phyloP scores from a whole-genome alignment of 2,888 invertebrate genomes.

The Tetragnatha montana region DNA sequence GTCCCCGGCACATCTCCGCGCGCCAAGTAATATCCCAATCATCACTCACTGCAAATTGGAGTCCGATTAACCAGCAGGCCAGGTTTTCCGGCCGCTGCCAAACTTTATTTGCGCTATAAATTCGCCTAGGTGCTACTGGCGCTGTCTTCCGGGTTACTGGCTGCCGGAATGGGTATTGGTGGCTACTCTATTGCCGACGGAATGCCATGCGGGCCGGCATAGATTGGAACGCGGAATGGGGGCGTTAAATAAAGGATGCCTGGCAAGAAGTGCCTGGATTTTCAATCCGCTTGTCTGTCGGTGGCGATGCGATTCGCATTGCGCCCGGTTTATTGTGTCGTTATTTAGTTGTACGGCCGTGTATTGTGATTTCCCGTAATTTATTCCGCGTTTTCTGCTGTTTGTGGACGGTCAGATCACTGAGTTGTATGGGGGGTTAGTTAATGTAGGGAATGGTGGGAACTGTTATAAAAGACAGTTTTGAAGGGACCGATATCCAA shows the following conservation, averaged over 20 bases:
- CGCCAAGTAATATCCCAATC: slow-evolving; percentile 55
- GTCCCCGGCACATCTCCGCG: slow-evolving; percentile 9
- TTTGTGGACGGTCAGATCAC: too few relatives aligned
- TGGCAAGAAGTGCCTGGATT: too few relatives aligned
- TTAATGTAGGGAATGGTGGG: too few relatives aligned
- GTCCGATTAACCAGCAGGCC: slow-evolving; percentile 55
- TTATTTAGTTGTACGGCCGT: too few relatives aligned
- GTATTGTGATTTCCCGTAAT: too few relatives aligned
- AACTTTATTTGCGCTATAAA: slow-evolving; percentile 67
- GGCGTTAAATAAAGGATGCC: neutral
- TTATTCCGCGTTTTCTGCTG: too few relatives aligned
- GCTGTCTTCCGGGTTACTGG: neutral
- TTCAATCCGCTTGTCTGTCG: too few relatives aligned
- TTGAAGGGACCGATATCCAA: too few relatives aligned
- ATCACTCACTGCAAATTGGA: slow-evolving; percentile 67
- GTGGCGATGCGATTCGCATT: too few relatives aligned
- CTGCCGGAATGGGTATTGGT: slow-evolving; percentile 7
- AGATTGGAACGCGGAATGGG: neutral
- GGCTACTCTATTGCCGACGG: neutral
- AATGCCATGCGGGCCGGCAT: neutral
- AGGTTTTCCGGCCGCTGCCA: slow-evolving; percentile 44
- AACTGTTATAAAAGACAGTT: too few relatives aligned
- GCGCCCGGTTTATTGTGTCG: too few relatives aligned
- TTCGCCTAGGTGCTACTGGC: slow-evolving; percentile 38
- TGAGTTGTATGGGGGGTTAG: too few relatives aligned